These are phyloP conservation scores for Poecilia picta DNA, from an alignment of 2,797 vertebrate species.

Conservation along the genomic window DNA sequence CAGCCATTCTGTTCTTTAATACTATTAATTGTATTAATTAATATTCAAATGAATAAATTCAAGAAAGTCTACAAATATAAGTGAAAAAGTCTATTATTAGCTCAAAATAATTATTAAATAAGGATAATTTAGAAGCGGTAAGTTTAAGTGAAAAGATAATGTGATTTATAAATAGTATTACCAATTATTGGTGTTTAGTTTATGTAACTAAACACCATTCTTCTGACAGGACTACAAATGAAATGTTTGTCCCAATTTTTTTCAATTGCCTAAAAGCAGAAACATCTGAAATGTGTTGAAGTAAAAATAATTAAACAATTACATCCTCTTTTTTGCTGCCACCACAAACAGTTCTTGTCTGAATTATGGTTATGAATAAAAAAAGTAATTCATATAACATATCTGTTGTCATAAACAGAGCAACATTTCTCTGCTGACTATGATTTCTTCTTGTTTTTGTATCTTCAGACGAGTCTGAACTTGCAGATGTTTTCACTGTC, in stretches of 20 bases:
- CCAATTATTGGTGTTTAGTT: not conserved
- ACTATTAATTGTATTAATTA: not conserved
- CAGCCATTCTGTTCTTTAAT: not conserved
- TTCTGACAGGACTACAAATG: not conserved
- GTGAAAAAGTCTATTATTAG: not conserved
- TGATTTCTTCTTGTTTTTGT: not conserved
- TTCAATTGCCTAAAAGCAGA: not conserved
- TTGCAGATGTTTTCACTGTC: not conserved
- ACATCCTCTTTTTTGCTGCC: not conserved
- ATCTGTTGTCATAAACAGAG: not conserved
- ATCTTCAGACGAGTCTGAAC: not conserved
- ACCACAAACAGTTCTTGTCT: not conserved
- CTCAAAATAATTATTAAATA: not conserved
- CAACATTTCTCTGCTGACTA: not conserved
- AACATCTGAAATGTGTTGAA: not conserved
- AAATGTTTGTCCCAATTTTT: not conserved
- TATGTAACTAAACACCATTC: too few species aligned
- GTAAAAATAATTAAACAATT: not conserved
- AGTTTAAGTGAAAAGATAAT: not conserved
- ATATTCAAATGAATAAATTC: not conserved
- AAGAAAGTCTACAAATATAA: not conserved
- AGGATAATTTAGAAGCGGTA: not conserved
- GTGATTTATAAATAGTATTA: not conserved
- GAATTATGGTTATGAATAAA: not conserved
- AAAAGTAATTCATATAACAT: not conserved